A percentile compares a stretch with the other conserved stretches of the same genome.
phyloP scores from a whole-genome alignment of 2,888 invertebrate species.

The Agrilus mali region DNA sequence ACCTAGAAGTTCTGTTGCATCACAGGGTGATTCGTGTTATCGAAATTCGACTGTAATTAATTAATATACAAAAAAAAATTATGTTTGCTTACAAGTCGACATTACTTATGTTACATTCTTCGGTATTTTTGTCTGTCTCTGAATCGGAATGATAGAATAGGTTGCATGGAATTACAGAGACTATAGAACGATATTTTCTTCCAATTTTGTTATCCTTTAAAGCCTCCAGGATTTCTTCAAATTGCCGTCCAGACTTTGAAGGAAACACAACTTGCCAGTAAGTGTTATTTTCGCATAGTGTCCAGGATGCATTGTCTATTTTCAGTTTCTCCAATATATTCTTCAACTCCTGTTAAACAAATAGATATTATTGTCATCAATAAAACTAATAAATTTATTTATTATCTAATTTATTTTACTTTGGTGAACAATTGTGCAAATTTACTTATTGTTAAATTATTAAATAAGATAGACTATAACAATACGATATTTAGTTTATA shows the following conservation, averaged over 20 bases:
- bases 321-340: background rate
- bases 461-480: no score
- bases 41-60: no score
- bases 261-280: constrained; percentile 48
- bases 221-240: constrained; percentile 46
- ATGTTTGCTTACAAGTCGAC: constrained; percentile 16
- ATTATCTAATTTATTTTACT: no score
- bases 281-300: constrained; percentile 25
- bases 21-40: no score
- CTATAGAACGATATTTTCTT: constrained; percentile 41
- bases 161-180: constrained; percentile 52
- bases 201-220: constrained; percentile 50
- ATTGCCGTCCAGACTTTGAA: constrained; percentile 41
- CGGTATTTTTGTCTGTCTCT: background rate
- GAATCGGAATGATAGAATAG: constrained; percentile 35
- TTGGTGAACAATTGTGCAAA: no score
- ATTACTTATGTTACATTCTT: no score
- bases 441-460: no score
- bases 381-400: no score
- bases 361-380: no score
- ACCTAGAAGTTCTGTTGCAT: no score
- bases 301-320: background rate
- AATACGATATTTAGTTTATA: no score
- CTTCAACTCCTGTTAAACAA: background rate
- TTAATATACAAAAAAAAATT: no score